Conservation (phyloP, 2,113 vertebrate genomes). For the Ctenodactylus gundi region DNA sequence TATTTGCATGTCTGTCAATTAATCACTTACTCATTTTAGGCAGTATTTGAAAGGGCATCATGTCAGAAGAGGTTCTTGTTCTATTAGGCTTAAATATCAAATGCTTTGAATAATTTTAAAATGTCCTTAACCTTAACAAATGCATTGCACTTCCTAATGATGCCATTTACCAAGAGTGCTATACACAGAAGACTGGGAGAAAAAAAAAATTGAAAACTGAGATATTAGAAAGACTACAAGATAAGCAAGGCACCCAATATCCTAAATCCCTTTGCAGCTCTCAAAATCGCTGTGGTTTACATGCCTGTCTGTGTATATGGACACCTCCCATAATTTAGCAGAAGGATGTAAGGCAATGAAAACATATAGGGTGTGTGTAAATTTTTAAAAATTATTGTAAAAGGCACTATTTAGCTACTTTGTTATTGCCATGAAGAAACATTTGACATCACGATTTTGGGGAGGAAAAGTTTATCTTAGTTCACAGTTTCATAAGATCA, state of each 20-base stretch:
- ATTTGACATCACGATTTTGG: too few species aligned
- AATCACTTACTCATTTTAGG: neutral
- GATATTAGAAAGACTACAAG: neutral
- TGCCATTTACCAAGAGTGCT: neutral
- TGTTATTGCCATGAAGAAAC: too few species aligned
- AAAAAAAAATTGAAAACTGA: neutral
- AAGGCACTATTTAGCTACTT: too few species aligned
- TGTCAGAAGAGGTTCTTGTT: neutral
- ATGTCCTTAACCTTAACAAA: conserved; percentile 12
- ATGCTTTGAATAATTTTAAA: conserved; percentile 8
- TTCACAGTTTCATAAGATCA: too few species aligned
- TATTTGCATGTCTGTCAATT: neutral
- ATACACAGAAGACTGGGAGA: neutral
- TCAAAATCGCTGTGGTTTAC: neutral
- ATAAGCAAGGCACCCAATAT: neutral
- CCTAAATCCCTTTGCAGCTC: neutral
- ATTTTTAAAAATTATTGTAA: too few species aligned
- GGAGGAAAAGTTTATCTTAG: too few species aligned
- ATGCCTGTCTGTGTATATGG: neutral
- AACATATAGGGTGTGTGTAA: too few species aligned
- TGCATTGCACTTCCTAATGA: neutral
- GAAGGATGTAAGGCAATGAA: too few species aligned
- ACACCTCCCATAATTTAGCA: neutral
- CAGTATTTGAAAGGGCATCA: conserved; percentile 26
- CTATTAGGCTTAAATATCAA: conserved; percentile 47